These are phyloP conservation scores for Neopelma chrysocephalum DNA, from an alignment of 2,797 vertebrate genomes.

Conservation along the genomic window DNA sequence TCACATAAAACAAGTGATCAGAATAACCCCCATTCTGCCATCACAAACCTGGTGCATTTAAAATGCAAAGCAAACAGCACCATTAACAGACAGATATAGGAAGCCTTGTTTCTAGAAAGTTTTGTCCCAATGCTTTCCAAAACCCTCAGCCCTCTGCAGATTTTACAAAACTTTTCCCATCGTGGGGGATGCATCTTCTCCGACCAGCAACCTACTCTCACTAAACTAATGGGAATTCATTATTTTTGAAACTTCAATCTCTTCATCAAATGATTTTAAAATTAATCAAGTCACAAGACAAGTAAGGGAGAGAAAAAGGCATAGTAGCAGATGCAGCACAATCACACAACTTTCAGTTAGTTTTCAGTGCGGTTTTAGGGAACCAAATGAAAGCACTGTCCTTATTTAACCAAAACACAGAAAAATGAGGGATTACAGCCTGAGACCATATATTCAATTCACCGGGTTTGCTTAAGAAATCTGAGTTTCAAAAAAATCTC, in stretches of 20 bases:
- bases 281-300: background rate
- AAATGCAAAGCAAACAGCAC: background rate
- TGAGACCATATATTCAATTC: fast-evolving
- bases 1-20: background rate
- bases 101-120: background rate
- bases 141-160: background rate
- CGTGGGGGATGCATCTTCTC: background rate
- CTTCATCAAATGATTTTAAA: background rate
- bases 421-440: background rate
- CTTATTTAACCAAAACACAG: background rate
- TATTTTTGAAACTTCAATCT: background rate
- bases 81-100: background rate
- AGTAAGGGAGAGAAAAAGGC: background rate
- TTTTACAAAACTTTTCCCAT: background rate
- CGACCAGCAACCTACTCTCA: background rate
- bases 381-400: background rate
- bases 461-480: background rate
- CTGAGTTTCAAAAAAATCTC: background rate
- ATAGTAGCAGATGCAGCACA: background rate
- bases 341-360: background rate
- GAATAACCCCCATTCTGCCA: background rate
- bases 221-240: background rate
- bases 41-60: background rate
- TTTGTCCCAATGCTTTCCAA: background rate
- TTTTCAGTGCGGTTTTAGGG: background rate